These are phyloP conservation scores for Drosophila yooni DNA, from an alignment of 2,888 invertebrate genomes.

Conservation along the genomic window DNA sequence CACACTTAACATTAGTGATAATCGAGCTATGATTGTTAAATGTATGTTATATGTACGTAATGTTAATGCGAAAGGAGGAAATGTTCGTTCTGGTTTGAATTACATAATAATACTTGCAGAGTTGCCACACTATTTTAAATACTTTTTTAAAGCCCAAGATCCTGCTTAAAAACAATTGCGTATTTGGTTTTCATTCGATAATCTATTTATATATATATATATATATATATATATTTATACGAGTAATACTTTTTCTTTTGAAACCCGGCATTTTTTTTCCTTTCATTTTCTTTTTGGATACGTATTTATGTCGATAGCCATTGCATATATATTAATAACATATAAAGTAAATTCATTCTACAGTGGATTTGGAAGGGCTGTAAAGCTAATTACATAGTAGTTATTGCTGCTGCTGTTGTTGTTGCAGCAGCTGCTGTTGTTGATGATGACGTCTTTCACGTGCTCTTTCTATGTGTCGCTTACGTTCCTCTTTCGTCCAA, in stretches of 20 bases:
- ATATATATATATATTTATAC: not conserved
- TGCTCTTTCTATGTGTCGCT: conserved; percentile 90
- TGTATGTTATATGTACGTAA: not conserved
- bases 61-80: not conserved
- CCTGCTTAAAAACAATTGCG: not conserved
- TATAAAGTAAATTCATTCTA: conserved; percentile 32
- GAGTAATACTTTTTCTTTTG: not conserved
- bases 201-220: not conserved
- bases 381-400: conserved; percentile 28
- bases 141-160: conserved; percentile 2
- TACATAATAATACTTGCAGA: not conserved
- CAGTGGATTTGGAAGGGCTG: conserved; percentile 4
- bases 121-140: not conserved
- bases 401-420: conserved; percentile 31
- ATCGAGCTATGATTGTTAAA: conserved; percentile 1
- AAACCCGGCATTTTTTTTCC: conserved; percentile 4
- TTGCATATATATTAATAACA: conserved; percentile 12
- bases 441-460: conserved; percentile 87
- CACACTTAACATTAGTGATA: conserved; percentile 5
- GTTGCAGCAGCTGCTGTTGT: conserved; percentile 38
- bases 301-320: not conserved
- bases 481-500: conserved; percentile 91
- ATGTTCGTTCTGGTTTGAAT: not conserved
- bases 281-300: conserved; percentile 14
- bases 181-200: not conserved